Base-by-base conservation (phyloP, 2,797 vertebrate genomes). In the Oreochromis grahami region DNA sequence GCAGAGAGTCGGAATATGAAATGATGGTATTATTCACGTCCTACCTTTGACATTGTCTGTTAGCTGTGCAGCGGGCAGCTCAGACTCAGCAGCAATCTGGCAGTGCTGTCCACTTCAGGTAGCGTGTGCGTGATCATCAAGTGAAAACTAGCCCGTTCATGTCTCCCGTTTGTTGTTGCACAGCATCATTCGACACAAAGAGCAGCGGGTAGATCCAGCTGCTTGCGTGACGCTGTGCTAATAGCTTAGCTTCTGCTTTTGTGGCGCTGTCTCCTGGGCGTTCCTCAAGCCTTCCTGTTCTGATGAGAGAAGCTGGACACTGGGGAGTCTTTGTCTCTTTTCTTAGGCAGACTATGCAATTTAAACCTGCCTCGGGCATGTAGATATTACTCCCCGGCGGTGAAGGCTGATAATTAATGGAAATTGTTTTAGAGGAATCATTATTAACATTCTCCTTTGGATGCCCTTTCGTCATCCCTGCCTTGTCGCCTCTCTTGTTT, bases 381-480 rank as follows among this genome's bases (percentile, higher is more conserved):
- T 95, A 95, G 95, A 96, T 96, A 96, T 96, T 96, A 95, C 93
- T 97, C 96, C 96, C 96, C 29, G 87, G 94, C 63, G 96, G 94
- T n/a, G 92, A 95, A 88, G 92, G 93, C 93, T 94, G 93, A 96
- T 96, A 97, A 96, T 97, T 95, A 96, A 96, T 96, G 96, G 95
- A 96, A 97, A 96, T 96, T 96, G 96, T 96, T 97, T 97, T 96
- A 95, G 95, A 93, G 95, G 95, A 95, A 96, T 96, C 93, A 95
- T 96, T 95, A 96, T 97, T 96, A 96, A 96, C 95, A 95, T 96
- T 96, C 96, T 96, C 96, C 96, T 96, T 96, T 96, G 94, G 93
- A 96, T 96, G 96, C 95, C 96, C 95, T 96, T 96, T 96, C 95
- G 94, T 96, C 95, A 93, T 94, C 93, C 93, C 92, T 90, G 90